A percentile compares a stretch with the other conserved stretches of the same genome.
phyloP scores from a whole-genome alignment of 2,888 invertebrate genomes.

The Atethmia centrago region DNA sequence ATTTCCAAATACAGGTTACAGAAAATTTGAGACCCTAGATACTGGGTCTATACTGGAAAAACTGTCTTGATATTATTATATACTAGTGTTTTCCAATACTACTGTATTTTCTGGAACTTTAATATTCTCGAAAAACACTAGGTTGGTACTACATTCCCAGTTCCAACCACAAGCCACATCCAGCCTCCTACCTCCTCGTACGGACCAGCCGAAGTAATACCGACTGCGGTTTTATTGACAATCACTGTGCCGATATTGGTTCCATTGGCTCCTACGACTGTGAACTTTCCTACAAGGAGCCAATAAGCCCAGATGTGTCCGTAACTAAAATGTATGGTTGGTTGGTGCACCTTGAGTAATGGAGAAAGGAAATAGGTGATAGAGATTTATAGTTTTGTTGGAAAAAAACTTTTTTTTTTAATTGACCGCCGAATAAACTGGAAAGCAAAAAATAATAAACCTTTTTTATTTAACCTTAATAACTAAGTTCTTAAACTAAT shows the following conservation, averaged over 20 bases:
- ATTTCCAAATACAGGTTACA: too few relatives aligned
- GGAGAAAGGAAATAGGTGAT: neutral
- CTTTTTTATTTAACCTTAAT: too few relatives aligned
- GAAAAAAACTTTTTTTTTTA: too few relatives aligned
- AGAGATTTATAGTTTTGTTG: too few relatives aligned
- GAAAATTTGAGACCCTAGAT: too few relatives aligned
- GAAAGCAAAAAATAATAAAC: too few relatives aligned
- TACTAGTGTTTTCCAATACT: neutral
- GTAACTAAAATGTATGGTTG: constrained; percentile 26
- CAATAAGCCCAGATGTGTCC: constrained; percentile 14
- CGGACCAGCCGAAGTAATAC: constrained; percentile 40
- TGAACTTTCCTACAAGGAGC: constrained; percentile 17
- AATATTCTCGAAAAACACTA: neutral
- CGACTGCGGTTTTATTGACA: constrained; percentile 60
- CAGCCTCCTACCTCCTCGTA: constrained; percentile 2
- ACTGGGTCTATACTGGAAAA: too few relatives aligned
- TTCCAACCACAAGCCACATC: constrained; percentile 20
- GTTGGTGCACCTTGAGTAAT: neutral
- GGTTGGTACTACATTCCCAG: neutral
- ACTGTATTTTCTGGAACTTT: neutral
- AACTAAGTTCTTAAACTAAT: too few relatives aligned
- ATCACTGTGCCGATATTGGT: constrained; percentile 56
- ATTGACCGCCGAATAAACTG: too few relatives aligned
- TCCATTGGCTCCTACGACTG: constrained; percentile 36
- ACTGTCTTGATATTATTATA: neutral